Percentiles rank a stretch among this genome's conserved stretches.
phyloP scores from a whole-genome alignment of 2,888 invertebrate species.

The Dryococelus australis region DNA sequence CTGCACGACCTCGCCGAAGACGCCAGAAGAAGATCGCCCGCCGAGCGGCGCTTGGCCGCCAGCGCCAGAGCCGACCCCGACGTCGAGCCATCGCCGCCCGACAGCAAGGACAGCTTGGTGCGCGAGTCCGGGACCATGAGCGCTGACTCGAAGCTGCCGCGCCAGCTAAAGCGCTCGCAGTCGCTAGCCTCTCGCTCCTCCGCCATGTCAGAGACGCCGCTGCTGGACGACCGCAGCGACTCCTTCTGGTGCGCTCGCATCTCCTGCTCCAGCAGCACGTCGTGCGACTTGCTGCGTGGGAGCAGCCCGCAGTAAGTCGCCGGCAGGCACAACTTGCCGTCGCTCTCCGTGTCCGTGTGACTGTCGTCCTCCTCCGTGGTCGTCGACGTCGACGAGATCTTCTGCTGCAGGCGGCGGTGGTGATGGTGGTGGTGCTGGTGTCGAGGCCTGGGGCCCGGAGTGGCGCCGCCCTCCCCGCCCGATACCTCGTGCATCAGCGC shows the following conservation, averaged over 20 bases:
- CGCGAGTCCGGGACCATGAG: slow-evolving; percentile 86
- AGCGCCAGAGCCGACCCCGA: slow-evolving; percentile 68
- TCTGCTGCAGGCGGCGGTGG: slow-evolving; percentile 65
- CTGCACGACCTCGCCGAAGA: slow-evolving; percentile 73
- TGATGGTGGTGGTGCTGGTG: slow-evolving; percentile 57
- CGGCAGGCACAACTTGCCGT: slow-evolving; percentile 28
- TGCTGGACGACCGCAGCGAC: slow-evolving; percentile 54
- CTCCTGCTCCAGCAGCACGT: slow-evolving; percentile 72
- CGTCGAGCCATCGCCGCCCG: slow-evolving; percentile 58
- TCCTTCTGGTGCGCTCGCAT: slow-evolving; percentile 35
- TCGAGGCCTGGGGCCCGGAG: slow-evolving; percentile 48
- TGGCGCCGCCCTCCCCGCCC: slow-evolving; percentile 65
- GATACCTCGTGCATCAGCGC: slow-evolving; percentile 93
- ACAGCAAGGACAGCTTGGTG: slow-evolving; percentile 72
- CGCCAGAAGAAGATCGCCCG: slow-evolving; percentile 82
- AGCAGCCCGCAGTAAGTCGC: slow-evolving; percentile 54
- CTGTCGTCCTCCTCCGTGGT: slow-evolving; percentile 75
- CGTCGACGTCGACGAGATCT: slow-evolving; percentile 65
- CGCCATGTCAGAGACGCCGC: slow-evolving; percentile 64
- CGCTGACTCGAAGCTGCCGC: slow-evolving; percentile 92
- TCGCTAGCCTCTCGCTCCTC: slow-evolving; percentile 76
- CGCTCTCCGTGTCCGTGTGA: slow-evolving; percentile 66
- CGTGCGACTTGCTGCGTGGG: slow-evolving; percentile 83
- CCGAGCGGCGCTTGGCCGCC: slow-evolving; percentile 81
- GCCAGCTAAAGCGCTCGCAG: slow-evolving; percentile 89